A percentile compares a stretch with the other conserved stretches of the same genome.
These are phyloP conservation scores for Leptobrachium leishanense DNA, from an alignment of 2,113 vertebrate species.

Conservation along the genomic window DNA sequence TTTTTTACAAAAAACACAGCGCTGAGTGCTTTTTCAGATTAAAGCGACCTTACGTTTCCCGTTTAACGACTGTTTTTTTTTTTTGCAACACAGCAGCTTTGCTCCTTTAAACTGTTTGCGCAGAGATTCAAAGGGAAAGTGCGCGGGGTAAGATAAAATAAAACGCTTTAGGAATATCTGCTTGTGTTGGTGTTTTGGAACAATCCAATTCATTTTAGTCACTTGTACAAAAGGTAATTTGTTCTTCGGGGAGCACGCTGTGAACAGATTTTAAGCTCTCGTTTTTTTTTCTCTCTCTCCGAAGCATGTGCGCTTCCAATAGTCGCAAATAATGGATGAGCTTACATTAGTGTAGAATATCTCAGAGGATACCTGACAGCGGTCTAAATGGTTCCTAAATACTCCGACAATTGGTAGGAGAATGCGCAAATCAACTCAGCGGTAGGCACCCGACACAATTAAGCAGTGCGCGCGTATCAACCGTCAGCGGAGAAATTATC, in stretches of 20 bases:
- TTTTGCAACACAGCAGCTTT: no score
- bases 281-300: conserved; percentile 1
- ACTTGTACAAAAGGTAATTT: conserved; percentile 36
- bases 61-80: no score
- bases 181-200: conserved; percentile 29
- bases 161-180: not conserved
- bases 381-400: conserved; percentile 39
- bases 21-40: no score
- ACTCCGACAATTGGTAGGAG: conserved; percentile 22
- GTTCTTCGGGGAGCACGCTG: conserved; percentile 36
- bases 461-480: not conserved
- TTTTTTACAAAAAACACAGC: no score
- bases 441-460: not conserved
- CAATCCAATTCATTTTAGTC: conserved; percentile 39
- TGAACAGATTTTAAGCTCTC: conserved; percentile 37
- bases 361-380: conserved; percentile 33
- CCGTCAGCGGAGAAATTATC: not conserved
- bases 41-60: no score
- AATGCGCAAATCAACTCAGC: conserved; percentile 23
- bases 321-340: conserved; percentile 37
- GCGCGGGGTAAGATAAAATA: not conserved
- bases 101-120: no score
- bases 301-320: conserved; percentile 27
- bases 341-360: conserved; percentile 39
- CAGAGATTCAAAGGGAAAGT: not conserved